Conservation (phyloP, 2,888 invertebrate genomes). For the Shargacucullia verbasci region DNA sequence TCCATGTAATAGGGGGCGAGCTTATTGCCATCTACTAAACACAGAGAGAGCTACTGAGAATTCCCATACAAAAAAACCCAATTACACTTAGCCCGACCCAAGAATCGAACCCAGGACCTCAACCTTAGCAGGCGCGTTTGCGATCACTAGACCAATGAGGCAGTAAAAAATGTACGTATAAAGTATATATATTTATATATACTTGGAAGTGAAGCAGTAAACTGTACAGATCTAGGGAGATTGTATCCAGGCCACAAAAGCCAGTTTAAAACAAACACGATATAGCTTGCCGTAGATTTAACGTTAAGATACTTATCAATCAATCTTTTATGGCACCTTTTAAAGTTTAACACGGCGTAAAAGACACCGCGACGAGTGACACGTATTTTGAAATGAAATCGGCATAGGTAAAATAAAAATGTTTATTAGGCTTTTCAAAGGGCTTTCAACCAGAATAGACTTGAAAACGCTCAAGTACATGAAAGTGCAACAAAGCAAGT, state of each 20-base stretch:
- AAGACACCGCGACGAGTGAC: conserved; percentile 5
- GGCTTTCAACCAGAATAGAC: not conserved
- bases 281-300: conserved; percentile 6
- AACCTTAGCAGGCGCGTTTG: too few relatives aligned
- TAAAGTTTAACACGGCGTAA: conserved; percentile 22
- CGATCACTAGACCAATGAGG: too few relatives aligned
- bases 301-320: conserved; percentile 16
- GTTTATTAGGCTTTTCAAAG: not conserved
- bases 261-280: conserved; percentile 4
- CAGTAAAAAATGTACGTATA: too few relatives aligned
- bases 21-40: too few relatives aligned
- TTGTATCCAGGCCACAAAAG: conserved; percentile 2
- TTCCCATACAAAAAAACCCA: too few relatives aligned
- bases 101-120: too few relatives aligned
- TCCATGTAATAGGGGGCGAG: too few relatives aligned
- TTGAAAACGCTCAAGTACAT: not conserved
- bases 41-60: too few relatives aligned
- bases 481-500: conserved; percentile 1
- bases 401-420: too few relatives aligned
- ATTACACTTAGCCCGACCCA: too few relatives aligned
- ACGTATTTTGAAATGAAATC: too few relatives aligned
- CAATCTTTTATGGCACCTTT: conserved; percentile 40
- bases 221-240: not conserved
- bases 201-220: not conserved
- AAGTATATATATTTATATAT: too few relatives aligned